A percentile compares a stretch with the other conserved stretches of the same genome.
Evolutionary conservation across 2,797 vertebrate species (phyloP).

Genomic region (Otolemur crassicaudatus): DNA sequence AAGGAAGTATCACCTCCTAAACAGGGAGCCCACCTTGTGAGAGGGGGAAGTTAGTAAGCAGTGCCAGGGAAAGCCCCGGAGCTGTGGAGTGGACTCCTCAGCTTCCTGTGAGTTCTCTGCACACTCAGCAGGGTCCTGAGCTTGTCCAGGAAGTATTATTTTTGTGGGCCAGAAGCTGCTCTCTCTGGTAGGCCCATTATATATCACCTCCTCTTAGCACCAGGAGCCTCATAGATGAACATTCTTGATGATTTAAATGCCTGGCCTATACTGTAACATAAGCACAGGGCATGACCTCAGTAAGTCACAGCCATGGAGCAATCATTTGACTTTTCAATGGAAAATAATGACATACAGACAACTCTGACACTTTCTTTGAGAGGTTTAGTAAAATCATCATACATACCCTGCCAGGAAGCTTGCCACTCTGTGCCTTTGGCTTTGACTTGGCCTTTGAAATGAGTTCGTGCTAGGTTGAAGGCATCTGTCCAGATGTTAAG

Average conservation of each 20-base stretch:
- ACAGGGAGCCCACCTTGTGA: background rate
- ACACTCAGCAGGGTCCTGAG: background rate
- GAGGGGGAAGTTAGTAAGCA: background rate
- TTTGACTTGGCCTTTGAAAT: background rate
- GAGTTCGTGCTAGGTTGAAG: background rate
- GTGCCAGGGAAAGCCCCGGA: background rate
- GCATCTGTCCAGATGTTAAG: constrained; percentile 58
- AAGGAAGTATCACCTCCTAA: background rate
- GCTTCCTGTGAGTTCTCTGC: background rate
- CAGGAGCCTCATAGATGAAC: background rate
- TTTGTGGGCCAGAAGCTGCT: background rate
- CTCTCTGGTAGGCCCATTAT: background rate
- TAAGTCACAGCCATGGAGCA: background rate
- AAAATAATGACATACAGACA: constrained; percentile 48
- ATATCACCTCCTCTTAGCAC: background rate
- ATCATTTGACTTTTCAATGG: constrained; percentile 63
- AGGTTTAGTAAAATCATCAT: background rate
- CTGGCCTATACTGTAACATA: background rate
- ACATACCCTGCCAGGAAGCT: background rate
- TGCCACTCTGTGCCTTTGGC: background rate
- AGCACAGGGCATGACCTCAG: constrained; percentile 44
- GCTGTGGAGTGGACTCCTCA: background rate
- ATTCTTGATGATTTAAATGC: constrained; percentile 26
- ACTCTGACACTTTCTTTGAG: background rate
- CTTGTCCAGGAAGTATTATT: background rate